Evolutionary conservation across 2,888 invertebrate genomes (phyloP), one percentile per base, ranked within the genome.

Genomic region (Lasioglossum oenotherae): DNA sequence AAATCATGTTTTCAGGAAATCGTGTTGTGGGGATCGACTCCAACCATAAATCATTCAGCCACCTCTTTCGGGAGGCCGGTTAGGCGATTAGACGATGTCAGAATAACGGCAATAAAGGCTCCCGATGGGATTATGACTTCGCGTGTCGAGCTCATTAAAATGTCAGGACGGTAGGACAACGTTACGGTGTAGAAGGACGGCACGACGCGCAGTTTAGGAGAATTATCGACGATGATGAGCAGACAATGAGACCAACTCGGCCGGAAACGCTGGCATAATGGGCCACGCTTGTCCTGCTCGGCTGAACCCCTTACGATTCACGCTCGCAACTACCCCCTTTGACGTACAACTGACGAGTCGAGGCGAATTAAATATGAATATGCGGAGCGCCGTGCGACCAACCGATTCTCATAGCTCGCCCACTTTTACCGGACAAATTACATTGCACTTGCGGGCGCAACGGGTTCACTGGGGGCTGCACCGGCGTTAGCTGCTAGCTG

Each of bases 201-300:
- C 35, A 85, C 74, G 86, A 67, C 80, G 86, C 80, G 77, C 73
- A 80, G 84, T 89, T 88, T 84, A 83, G 78, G 81, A 86, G 89
- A 93, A 94, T 93, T 93, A 93, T 92, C 89, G 90, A 91, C 89
- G 88, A 93, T 92, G 92, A 92, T 92, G 90, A 84, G 87, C 82
- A 73, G 81, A 89, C 89, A 87, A 91, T 86, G 80, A 79, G 85
- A 74, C 78, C 72, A 80, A 87, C 76, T 87, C 86, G 78, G 41
- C 89, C 87, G 90, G 89, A 90, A 91, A 86, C 82, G 74, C 53
- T 64, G 84, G 85, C 46, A 80, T 91, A 91, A 91, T 90, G 83
- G 85, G 80, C 79, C 84, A 86, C 89, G 83, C 75, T 90, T 87
- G 83, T 69, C 80, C 85, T 87, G 76, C 27, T 23, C 71, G 80